These are phyloP conservation scores for Strigops habroptila DNA, from an alignment of 2,113 vertebrate genomes.

Conservation along the genomic window DNA sequence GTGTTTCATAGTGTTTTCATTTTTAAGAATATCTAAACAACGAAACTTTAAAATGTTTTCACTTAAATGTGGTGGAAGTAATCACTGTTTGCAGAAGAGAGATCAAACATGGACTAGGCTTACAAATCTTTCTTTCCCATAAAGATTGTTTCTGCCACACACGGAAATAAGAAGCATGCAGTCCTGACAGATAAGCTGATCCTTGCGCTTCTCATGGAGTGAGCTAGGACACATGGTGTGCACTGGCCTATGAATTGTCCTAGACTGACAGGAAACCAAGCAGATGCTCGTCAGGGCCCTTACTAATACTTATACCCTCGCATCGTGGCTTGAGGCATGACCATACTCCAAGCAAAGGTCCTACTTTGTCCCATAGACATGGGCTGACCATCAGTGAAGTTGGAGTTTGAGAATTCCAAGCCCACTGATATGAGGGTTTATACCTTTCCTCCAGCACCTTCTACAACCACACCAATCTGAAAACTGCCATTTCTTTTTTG, in stretches of 20 bases:
- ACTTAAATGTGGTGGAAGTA: slow-evolving; percentile 11
- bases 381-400: not conserved
- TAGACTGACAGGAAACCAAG: slow-evolving; percentile 10
- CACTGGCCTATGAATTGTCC: slow-evolving; percentile 11
- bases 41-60: slow-evolving; percentile 7
- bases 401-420: not conserved
- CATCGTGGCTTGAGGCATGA: not conserved
- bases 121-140: slow-evolving; percentile 38
- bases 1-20: not conserved
- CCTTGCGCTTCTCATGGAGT: not conserved
- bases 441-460: not conserved
- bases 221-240: slow-evolving; percentile 22
- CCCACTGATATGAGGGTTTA: not conserved
- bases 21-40: slow-evolving; percentile 11
- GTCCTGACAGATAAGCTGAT: slow-evolving; percentile 9
- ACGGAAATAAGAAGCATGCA: not conserved
- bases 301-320: not conserved
- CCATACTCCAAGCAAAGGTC: not conserved
- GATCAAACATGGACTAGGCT: not conserved
- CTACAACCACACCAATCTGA: not conserved
- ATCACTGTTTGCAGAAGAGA: slow-evolving; percentile 18
- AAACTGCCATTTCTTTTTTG: not conserved
- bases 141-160: slow-evolving; percentile 13
- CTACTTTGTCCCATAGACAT: not conserved
- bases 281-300: not conserved